Base-by-base conservation (phyloP, 2,113 vertebrate genomes). In the Osmerus mordax region DNA sequence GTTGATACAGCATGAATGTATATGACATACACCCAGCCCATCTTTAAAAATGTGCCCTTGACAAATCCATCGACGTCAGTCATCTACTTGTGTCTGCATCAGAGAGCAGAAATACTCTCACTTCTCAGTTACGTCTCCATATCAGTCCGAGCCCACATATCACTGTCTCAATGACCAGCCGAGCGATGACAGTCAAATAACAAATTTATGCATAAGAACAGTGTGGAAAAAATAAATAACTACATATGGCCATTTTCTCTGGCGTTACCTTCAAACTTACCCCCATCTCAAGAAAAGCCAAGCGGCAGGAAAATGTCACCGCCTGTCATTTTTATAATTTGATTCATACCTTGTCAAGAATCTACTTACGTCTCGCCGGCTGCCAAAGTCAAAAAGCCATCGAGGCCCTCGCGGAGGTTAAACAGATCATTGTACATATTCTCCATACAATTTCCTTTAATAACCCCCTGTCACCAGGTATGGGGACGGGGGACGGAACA, bases 241-340 rank as follows among this genome's bases (percentile, higher is more conserved):
- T 67, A 73, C 63, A 73, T 69, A 51, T 16, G 62, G 65, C 21
- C 11, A 23, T 69, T 72, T 60, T 19, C 51, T 56, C 18, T 28
- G 19, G 19, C 16, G n/a, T 60, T 60, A 12, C 9, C 58, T 60
- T 21, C 58, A 21, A n/a, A 59, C 65, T 61, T 56, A 25, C 32
- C 28, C 28, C 53, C 78, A 65, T 75, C 53, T 64, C 73, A 62
- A 73, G 67, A 68, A 70, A 70, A 76, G 21, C 76, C 76, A 74
- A 79, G 74, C 84, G 65, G 51, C 28, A 71, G 59, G 61, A 70
- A 84, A 87, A 85, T 85, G 86, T 87, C 80, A 85, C 83, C 74
- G 69, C 41, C 81, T 85, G 83, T 85, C 83, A 85, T 84, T 84
- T 84, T 84, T 85, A 83, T 87, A 81, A 85, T 84, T 86, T 85